These are phyloP conservation scores for Micromussa lordhowensis DNA, from an alignment of 92 coral and sea anemone species.

Conservation along the genomic window DNA sequence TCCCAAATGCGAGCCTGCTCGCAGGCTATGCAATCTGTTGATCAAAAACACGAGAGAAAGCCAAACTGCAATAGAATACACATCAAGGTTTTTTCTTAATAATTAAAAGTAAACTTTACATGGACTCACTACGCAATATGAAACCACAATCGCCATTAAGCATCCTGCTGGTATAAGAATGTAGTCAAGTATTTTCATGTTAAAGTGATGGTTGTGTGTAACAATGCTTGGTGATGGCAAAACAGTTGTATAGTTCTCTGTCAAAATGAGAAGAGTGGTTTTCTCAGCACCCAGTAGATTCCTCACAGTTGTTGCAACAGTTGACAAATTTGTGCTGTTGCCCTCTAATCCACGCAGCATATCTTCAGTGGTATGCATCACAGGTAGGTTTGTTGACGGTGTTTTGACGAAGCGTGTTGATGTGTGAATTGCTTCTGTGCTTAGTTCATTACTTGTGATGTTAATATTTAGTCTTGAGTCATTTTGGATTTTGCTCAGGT, in stretches of 20 bases:
- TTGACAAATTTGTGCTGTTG: neutral
- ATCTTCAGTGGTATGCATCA: neutral
- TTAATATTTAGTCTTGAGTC: constrained; percentile 8
- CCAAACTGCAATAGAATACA: neutral
- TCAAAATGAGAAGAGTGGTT: neutral
- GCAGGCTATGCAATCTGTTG: too few species aligned
- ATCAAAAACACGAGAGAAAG: too few species aligned
- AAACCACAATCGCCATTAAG: constrained; percentile 43
- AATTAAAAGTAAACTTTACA: neutral
- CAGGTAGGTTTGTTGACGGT: neutral
- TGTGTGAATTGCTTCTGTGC: neutral
- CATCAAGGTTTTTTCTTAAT: too few species aligned
- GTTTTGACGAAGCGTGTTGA: neutral
- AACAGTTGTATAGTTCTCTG: constrained; percentile 33
- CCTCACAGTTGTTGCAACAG: constrained; percentile 5
- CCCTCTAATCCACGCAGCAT: neutral
- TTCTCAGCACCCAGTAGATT: neutral
- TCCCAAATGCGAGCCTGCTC: too few species aligned
- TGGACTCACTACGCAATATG: constrained; percentile 64
- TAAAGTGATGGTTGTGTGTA: constrained; percentile 31
- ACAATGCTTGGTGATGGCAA: constrained; percentile 15
- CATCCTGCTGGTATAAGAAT: constrained; percentile 71
- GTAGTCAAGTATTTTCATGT: constrained; percentile 54
- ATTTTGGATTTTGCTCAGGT: constrained; percentile 6
- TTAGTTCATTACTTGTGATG: constrained; percentile 33